Conservation (phyloP, 2,113 vertebrate genomes). For the Pollimyrus isidori region DNA sequence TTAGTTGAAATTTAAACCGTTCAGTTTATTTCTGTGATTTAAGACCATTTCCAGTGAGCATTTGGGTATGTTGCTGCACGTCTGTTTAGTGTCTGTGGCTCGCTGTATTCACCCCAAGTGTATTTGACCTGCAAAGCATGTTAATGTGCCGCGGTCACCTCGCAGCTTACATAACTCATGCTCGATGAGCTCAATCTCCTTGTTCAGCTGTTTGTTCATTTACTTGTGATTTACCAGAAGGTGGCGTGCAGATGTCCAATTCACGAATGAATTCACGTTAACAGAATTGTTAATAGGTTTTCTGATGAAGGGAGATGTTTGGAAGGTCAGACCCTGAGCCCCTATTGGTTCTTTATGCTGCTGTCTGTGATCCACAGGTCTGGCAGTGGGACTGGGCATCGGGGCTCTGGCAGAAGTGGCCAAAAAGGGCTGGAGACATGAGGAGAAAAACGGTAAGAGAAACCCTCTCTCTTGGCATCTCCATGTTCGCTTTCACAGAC, state of each 20-base stretch:
- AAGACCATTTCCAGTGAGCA: neutral
- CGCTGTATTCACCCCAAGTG: neutral
- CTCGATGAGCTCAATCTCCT: neutral
- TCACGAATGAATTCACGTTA: neutral
- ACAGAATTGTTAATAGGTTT: neutral
- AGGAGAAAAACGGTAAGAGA: slow-evolving; percentile 64
- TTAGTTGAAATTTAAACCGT: neutral
- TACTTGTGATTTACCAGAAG: neutral
- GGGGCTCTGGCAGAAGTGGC: slow-evolving; percentile 91
- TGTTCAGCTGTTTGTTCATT: neutral
- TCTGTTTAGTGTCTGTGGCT: neutral
- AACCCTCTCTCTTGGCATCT: neutral
- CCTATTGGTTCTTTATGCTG: neutral
- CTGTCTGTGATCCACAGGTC: slow-evolving; percentile 57
- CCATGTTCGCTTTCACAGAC: neutral
- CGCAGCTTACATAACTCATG: neutral
- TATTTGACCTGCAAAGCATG: neutral
- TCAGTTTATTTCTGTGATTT: neutral
- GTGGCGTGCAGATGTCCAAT: neutral
- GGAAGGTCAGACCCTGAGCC: neutral
- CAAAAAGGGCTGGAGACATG: slow-evolving; percentile 82
- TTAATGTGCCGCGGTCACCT: neutral
- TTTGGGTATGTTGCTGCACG: neutral
- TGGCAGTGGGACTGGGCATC: slow-evolving; percentile 88
- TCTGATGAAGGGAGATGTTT: neutral